Percentiles rank a stretch among this genome's conserved stretches.
Conservation (phyloP, 35 echinoderm and acorn worm genomes). For the Lytechinus variegatus region DNA sequence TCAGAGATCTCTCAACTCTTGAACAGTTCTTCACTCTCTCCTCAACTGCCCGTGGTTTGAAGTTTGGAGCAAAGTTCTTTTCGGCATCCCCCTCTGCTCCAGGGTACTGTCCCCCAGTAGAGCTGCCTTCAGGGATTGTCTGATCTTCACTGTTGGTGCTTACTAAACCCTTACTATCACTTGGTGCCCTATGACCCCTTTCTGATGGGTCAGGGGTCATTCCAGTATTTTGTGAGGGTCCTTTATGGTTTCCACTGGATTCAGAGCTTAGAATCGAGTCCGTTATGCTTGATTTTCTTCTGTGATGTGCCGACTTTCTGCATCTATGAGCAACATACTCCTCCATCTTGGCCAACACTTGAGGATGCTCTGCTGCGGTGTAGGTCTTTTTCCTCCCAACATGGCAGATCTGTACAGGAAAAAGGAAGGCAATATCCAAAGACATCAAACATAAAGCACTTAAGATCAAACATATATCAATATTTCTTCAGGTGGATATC, state of each 20-base stretch:
- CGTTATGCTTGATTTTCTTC: not conserved
- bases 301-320: not conserved
- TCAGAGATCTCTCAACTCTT: constrained; percentile 55
- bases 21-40: constrained; percentile 88
- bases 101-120: not conserved
- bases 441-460: not conserved
- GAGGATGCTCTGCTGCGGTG: not conserved
- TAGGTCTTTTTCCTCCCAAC: constrained; percentile 64
- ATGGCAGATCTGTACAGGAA: constrained; percentile 62
- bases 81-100: not conserved
- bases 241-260: not conserved
- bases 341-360: not conserved
- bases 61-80: constrained; percentile 54
- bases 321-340: not conserved
- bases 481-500: too few relatives aligned
- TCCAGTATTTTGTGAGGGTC: not conserved
- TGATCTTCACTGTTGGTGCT: not conserved
- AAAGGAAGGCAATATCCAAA: not conserved
- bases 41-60: constrained; percentile 68
- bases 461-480: too few relatives aligned
- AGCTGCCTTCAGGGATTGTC: not conserved
- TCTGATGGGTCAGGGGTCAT: not conserved
- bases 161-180: not conserved
- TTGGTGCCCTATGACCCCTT: not conserved
- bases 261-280: not conserved